phyloP scores from a whole-genome alignment of 2,113 vertebrate genomes.

The Arenaria interpres region DNA sequence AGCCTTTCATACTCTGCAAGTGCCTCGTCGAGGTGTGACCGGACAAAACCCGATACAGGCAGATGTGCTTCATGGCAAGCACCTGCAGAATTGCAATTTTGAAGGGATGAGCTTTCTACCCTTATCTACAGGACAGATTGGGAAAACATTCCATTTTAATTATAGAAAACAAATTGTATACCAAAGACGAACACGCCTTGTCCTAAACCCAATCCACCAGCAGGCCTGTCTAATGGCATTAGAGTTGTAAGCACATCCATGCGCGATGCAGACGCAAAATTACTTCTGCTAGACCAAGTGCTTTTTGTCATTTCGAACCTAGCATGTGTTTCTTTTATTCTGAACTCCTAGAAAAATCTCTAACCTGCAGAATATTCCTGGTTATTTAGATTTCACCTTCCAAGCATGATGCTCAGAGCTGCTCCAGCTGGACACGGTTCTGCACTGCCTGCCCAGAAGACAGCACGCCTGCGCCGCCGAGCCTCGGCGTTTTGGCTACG shows the following conservation, averaged over 20 bases:
- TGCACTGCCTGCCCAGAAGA: neutral
- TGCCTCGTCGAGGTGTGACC: accelerated
- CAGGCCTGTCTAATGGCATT: neutral
- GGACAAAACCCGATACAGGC: neutral
- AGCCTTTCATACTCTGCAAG: neutral
- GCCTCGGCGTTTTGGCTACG: accelerated
- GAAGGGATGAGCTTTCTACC: neutral
- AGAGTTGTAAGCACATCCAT: neutral
- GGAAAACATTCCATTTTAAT: neutral
- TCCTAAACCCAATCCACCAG: neutral
- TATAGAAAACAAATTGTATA: neutral
- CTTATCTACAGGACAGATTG: neutral
- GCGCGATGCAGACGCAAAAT: neutral
- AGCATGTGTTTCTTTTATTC: neutral
- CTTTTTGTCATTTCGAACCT: neutral
- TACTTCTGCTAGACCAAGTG: neutral
- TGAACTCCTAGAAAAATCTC: neutral
- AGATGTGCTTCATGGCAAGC: neutral
- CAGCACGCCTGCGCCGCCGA: accelerated
- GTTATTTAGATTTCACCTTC: neutral
- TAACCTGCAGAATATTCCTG: neutral
- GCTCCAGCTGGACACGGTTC: neutral
- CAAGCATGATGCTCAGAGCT: neutral
- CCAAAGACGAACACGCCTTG: neutral
- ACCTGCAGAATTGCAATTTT: neutral